Percentiles rank a stretch among this genome's conserved stretches.
phyloP scores from a whole-genome alignment of 2,113 vertebrate genomes.

The Harpagus bidentatus region DNA sequence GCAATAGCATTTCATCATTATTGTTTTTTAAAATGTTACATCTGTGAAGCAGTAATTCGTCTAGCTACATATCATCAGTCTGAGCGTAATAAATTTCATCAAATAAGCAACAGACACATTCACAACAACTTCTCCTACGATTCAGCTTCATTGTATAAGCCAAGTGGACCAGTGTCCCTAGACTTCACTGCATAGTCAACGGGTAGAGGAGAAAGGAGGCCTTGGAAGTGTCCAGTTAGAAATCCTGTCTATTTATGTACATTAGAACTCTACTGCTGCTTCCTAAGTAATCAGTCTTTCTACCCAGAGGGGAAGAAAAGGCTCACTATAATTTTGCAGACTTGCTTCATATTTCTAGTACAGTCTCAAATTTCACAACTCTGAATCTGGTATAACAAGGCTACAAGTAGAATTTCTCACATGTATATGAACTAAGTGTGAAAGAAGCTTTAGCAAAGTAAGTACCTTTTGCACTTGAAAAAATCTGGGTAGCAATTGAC shows the following conservation, averaged over 20 bases:
- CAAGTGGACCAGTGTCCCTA: background rate
- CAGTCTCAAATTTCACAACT: background rate
- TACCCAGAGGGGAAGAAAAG: background rate
- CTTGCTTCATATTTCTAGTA: background rate
- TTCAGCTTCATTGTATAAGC: background rate
- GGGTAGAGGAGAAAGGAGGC: background rate
- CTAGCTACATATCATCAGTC: background rate
- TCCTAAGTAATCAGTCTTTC: background rate
- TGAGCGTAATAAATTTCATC: background rate
- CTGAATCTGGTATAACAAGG: background rate
- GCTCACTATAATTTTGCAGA: background rate
- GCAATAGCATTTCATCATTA: background rate
- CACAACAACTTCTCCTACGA: background rate
- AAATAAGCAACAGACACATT: background rate
- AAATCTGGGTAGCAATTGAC: background rate
- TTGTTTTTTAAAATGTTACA: background rate
- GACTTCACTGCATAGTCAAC: rapidly evolving
- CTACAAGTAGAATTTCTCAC: background rate
- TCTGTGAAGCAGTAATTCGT: background rate
- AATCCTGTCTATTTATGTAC: background rate
- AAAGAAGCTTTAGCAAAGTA: background rate
- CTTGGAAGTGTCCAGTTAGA: background rate
- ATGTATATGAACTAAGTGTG: background rate
- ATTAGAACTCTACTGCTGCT: background rate
- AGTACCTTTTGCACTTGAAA: background rate